Conservation (phyloP, 2,888 invertebrate genomes). For the Smittia aterrima region DNA sequence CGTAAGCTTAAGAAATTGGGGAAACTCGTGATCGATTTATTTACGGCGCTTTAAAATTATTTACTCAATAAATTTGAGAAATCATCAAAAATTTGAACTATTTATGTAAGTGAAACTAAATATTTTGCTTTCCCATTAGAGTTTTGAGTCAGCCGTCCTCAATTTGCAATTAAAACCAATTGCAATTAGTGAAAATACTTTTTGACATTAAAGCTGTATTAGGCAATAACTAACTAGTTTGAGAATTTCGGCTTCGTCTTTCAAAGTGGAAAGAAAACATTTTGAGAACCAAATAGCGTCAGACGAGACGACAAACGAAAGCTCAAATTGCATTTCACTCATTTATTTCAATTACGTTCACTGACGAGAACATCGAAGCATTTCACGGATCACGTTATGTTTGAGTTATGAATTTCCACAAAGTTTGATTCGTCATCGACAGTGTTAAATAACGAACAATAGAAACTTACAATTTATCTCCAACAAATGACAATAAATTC, state of each 20-base stretch:
- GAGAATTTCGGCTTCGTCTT: not conserved
- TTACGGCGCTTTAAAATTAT: not conserved
- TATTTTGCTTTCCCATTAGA: not conserved
- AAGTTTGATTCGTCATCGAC: too few species aligned
- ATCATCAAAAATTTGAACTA: not conserved
- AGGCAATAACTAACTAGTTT: too few species aligned
- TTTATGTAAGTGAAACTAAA: slow-evolving; percentile 1
- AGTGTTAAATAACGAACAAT: not conserved
- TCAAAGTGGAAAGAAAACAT: too few species aligned
- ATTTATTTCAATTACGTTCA: not conserved
- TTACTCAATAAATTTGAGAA: slow-evolving; percentile 9
- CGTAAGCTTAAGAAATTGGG: not conserved
- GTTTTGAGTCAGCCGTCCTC: not conserved
- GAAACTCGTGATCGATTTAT: slow-evolving; percentile 8
- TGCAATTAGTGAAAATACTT: too few species aligned
- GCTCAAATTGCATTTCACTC: not conserved
- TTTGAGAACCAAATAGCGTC: too few species aligned
- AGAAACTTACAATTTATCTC: slow-evolving; percentile 17
- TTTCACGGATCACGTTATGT: not conserved
- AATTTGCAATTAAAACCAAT: not conserved
- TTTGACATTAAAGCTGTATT: too few species aligned
- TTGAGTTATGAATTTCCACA: not conserved
- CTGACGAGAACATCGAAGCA: not conserved
- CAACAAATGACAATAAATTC: slow-evolving; percentile 20
- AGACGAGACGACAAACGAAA: too few species aligned